Evolutionary conservation across 2,113 vertebrate species (phyloP).

Genomic region (Ammodytes marinus): DNA sequence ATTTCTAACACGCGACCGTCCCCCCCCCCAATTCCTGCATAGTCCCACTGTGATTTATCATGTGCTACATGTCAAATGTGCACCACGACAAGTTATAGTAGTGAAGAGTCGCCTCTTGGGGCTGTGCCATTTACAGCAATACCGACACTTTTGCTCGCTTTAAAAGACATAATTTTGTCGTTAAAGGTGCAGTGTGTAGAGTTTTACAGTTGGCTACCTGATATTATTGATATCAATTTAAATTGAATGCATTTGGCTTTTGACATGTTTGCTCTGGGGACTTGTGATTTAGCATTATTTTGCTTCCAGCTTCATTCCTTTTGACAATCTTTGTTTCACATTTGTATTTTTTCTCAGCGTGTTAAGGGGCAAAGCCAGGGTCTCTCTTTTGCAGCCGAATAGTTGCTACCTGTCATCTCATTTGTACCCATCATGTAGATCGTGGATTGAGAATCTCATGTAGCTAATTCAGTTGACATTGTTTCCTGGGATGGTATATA

Average conservation of each 20-base stretch:
- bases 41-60: conserved; percentile 49
- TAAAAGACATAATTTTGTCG: neutral
- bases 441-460: conserved; percentile 9
- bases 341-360: conserved; percentile 1
- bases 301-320: neutral
- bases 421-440: neutral
- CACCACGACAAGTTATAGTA: neutral
- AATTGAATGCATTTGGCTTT: too few species aligned
- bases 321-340: conserved; percentile 16
- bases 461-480: conserved; percentile 9
- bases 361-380: too few species aligned
- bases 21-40: neutral
- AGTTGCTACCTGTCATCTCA: conserved; percentile 26
- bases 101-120: conserved; percentile 5
- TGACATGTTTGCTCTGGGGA: too few species aligned
- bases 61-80: conserved; percentile 48
- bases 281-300: too few species aligned
- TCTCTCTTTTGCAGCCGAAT: neutral
- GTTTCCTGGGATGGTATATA: neutral
- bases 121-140: conserved; percentile 39
- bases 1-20: conserved; percentile 50
- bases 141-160: neutral
- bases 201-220: too few species aligned
- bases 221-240: too few species aligned
- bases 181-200: neutral